Evolutionary conservation across 2,113 vertebrate species (phyloP).

Genomic region (Promerops cafer): DNA sequence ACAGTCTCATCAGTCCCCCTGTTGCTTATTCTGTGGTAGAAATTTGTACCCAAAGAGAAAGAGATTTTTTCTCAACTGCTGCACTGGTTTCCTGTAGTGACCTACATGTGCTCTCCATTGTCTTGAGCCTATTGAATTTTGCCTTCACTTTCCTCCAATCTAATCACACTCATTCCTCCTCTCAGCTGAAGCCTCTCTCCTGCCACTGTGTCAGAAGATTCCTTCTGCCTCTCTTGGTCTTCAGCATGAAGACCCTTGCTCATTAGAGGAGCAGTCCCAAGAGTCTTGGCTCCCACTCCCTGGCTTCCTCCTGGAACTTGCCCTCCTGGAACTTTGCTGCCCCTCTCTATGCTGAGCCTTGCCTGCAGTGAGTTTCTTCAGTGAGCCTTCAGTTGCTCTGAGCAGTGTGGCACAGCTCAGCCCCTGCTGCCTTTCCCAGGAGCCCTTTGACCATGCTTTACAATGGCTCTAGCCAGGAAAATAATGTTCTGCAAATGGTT

Average conservation of each 20-base stretch:
- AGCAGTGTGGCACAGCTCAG: background rate
- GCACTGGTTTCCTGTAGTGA: background rate
- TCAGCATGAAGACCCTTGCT: background rate
- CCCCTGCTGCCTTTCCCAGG: background rate
- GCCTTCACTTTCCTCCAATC: background rate
- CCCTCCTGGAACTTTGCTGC: background rate
- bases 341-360: background rate
- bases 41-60: background rate
- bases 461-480: background rate
- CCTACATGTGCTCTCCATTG: background rate
- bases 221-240: background rate
- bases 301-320: background rate
- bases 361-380: rapidly evolving
- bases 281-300: background rate
- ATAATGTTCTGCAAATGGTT: background rate
- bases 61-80: background rate
- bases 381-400: background rate
- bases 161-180: background rate
- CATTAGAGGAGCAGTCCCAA: background rate
- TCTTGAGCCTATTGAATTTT: background rate
- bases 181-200: background rate
- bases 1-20: background rate
- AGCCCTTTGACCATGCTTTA: background rate
- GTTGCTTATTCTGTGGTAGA: background rate
- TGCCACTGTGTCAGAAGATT: background rate